Evolutionary conservation across 2,113 vertebrate species (phyloP), one percentile per base, ranked within the genome.

Genomic region (Corythaixoides concolor): DNA sequence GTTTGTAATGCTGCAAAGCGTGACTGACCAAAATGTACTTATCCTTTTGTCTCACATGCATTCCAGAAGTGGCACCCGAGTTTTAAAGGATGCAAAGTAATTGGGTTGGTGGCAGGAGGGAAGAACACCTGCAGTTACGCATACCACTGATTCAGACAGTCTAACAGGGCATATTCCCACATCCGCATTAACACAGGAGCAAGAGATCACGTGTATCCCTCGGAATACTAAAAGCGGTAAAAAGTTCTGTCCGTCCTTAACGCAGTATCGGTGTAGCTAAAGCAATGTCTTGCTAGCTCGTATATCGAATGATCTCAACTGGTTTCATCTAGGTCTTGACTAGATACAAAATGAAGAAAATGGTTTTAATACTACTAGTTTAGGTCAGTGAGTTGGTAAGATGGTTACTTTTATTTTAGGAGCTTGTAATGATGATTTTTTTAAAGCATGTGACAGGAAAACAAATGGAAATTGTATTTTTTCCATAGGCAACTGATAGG

Each of bases 151-250:
- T 26, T 33, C 8, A 6, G 67, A 2, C 20, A 13, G 55, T 39
- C 43, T 30, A 21, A 11, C 4, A 21, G 39, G 30, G 37, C 47
- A 20, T 37, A 52, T 13, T 33, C 47, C 60, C 19, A 1, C 49
- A 8, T 3, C 41, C 30, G 67, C 59, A 14, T 26, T 8, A 12
- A 2, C 11, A 0, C 33, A 3, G 55, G 5, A 35, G 35, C 8
- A 7, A 5, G 37, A 37, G n/a, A 13, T 39, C 30, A n/a, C 6
- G 0, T 27, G 23, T 27, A 4, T 28, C 27, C n/a, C 43, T 39
- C 85, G 50, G n/a, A 8, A 58, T 20, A 16, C 19, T 11, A 0
- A 28, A 11, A 32, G 67, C 18, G 3, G 28, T 50, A 5, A 4
- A 9, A 49, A 73, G 32, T 14, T 55, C 43, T 43, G 53, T 53